Conservation (phyloP, 2,797 vertebrate species). For the Euthynnus affinis region DNA sequence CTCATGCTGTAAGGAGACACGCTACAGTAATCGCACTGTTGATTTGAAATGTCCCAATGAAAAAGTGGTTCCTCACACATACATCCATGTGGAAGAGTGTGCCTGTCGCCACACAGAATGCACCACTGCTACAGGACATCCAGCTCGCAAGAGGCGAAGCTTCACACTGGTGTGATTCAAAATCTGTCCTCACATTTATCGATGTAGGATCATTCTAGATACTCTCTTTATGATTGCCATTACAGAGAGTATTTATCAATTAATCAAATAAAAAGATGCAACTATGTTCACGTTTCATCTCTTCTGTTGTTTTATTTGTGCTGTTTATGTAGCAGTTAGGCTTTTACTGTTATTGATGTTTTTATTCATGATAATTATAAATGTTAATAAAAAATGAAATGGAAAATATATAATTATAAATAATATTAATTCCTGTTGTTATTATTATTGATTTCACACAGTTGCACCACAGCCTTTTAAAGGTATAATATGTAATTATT, state of each 20-base stretch:
- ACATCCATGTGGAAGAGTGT: conserved; percentile 83
- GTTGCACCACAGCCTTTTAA: too few relatives aligned
- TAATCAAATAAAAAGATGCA: conserved; percentile 68
- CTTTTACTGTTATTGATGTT: too few relatives aligned
- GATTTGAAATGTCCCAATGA: conserved; percentile 86
- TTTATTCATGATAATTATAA: too few relatives aligned
- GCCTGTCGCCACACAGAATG: conserved; percentile 76
- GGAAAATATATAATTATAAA: too few relatives aligned
- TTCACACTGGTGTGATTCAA: conserved; percentile 54
- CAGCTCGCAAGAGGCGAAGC: conserved; percentile 64
- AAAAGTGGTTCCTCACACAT: conserved; percentile 65
- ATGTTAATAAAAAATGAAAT: too few relatives aligned
- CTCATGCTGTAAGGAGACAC: conserved; percentile 90
- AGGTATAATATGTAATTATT: too few relatives aligned
- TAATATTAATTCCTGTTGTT: too few relatives aligned
- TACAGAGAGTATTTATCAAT: conserved; percentile 34
- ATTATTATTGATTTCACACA: too few relatives aligned
- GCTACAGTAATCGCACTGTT: conserved; percentile 74
- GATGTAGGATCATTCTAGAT: not conserved
- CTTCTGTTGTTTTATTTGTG: not conserved
- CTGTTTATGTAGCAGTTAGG: too few relatives aligned
- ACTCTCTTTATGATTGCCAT: not conserved
- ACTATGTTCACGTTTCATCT: conserved; percentile 23
- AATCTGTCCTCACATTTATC: not conserved
- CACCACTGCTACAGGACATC: not conserved